These are phyloP conservation scores for Torymus texanus DNA, from an alignment of 2,888 invertebrate species.

Conservation along the genomic window DNA sequence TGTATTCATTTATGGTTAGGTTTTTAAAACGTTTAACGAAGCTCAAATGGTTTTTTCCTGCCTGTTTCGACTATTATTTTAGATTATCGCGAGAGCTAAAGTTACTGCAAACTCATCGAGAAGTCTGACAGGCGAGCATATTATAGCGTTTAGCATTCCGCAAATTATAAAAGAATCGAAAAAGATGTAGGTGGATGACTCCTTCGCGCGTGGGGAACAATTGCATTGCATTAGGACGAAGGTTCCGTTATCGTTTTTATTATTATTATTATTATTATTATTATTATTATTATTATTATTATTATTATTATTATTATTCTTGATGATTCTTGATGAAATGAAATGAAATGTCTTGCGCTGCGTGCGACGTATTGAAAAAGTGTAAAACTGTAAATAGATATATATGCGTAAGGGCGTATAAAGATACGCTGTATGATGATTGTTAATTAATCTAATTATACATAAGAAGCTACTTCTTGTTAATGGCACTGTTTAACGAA, in stretches of 20 bases:
- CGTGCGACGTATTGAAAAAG: constrained; percentile 5
- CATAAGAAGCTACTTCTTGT: constrained; percentile 37
- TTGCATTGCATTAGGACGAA: too few species aligned
- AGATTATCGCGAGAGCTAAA: too few species aligned
- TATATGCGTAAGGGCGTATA: not conserved
- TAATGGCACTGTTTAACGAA: constrained; percentile 11
- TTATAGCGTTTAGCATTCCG: constrained; percentile 24
- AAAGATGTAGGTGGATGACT: not conserved
- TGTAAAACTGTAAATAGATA: constrained; percentile 54
- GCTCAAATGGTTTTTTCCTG: not conserved
- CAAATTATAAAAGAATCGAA: constrained; percentile 30
- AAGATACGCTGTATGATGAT: constrained; percentile 25
- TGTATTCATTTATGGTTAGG: not conserved
- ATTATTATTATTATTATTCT: constrained; percentile 11
- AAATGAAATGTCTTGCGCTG: constrained; percentile 26
- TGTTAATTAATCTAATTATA: constrained; percentile 44
- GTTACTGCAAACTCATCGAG: constrained; percentile 10
- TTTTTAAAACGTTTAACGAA: too few species aligned
- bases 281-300: constrained; percentile 14
- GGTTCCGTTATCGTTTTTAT: too few species aligned
- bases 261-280: constrained; percentile 14
- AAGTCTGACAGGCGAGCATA: constrained; percentile 17
- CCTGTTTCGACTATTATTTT: not conserved
- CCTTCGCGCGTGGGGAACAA: too few species aligned
- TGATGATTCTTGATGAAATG: not conserved